Evolutionary conservation across 2,888 invertebrate species (phyloP).

Genomic region (Orthonevra nobilis): DNA sequence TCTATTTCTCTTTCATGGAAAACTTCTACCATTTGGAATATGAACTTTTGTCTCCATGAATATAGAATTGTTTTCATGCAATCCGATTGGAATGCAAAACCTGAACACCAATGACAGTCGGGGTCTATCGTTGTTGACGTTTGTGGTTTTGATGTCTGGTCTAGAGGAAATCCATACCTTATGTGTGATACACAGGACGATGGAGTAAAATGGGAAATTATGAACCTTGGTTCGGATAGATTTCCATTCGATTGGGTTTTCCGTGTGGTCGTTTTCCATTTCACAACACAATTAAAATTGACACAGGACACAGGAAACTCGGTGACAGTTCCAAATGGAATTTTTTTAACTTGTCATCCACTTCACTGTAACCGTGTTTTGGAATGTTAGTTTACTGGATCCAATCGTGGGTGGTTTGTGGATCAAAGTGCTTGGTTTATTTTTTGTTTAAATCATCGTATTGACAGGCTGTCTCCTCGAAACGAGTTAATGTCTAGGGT

Average conservation of each 20-base stretch:
- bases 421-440: slow-evolving; percentile 13
- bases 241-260: slow-evolving; percentile 57
- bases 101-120: neutral
- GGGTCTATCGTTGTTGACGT: slow-evolving; percentile 9
- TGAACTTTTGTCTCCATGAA: too few species aligned
- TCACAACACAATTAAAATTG: slow-evolving; percentile 36
- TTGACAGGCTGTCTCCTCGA: slow-evolving; percentile 8
- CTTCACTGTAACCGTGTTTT: neutral
- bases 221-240: slow-evolving; percentile 3
- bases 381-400: neutral
- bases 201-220: slow-evolving; percentile 3
- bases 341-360: slow-evolving; percentile 12
- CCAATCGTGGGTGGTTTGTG: slow-evolving; percentile 24
- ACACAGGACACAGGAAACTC: slow-evolving; percentile 31
- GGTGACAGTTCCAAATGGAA: slow-evolving; percentile 38
- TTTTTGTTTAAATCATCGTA: slow-evolving; percentile 6
- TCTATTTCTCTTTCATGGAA: too few species aligned
- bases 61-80: neutral
- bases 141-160: slow-evolving; percentile 25
- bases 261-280: slow-evolving; percentile 55
- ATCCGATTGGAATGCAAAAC: neutral
- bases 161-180: neutral
- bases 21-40: too few species aligned
- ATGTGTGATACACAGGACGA: neutral
- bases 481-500: slow-evolving; percentile 2